Evolutionary conservation across 2,797 vertebrate species (phyloP), one percentile per base, ranked within the genome.

Genomic region (Dicrostonyx torquatus): DNA sequence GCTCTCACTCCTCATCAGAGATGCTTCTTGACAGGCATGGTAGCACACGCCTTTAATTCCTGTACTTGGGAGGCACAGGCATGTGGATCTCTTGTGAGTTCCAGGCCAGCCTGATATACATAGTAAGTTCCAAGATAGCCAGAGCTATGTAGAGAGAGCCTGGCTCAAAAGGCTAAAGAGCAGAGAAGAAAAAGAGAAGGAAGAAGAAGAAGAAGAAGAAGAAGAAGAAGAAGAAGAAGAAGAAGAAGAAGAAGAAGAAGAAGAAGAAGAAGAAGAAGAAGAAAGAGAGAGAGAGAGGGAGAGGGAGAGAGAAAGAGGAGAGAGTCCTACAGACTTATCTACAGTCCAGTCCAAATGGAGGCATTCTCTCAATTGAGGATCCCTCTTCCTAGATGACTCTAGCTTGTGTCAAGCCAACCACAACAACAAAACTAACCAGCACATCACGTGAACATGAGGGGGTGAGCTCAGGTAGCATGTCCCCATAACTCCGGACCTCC

Each of bases 121-220:
- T 11, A 37, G 50, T 79, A n/a, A 79, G 50, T 55, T 79, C 20
- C 50, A 55, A 55, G 18, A 24, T n/a, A 55, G 31, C 50, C 50
- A 79, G 50, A 34, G 77, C 50, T 79, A 37, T 79, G 50, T 53
- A n/a, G 50, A 79, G 11, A 79, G 77, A 37, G 11, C 20, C 20
- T 79, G 20, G 34, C 18, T 79, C 50, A 55, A 55, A 79, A 37
- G 37, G 9, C 31, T 5, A 50, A 53, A 53, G 34, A 53, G 15
- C 3, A 20, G 7, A 70, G n/a, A 12, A 22, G 31, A 14, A 17
- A 2, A 17, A 34, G 29, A 15, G 22, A 6, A 48, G 15, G 45
- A 34, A 18, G 0, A 2, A 14, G 3, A 50, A 8, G 29, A 2
- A 3, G 53, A 14, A 14, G 15, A 55, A 14, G 53, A 3, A 55